These are phyloP conservation scores for Peromyscus eremicus DNA, from an alignment of 2,797 vertebrate species.

Conservation along the genomic window DNA sequence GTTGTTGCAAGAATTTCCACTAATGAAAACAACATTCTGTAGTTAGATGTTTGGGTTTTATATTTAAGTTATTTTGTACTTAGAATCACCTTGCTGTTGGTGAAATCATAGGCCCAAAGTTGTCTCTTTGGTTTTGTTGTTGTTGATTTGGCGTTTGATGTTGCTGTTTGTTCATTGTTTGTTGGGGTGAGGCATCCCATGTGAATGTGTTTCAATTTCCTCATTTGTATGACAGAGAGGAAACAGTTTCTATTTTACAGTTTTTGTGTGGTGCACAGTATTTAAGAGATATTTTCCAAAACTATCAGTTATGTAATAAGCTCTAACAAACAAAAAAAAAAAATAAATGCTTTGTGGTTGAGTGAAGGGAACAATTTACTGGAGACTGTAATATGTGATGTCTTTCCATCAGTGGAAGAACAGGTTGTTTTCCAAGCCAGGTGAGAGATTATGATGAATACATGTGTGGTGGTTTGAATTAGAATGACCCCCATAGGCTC, in stretches of 20 bases:
- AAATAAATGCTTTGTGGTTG: background rate
- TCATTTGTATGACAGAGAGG: background rate
- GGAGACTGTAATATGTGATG: background rate
- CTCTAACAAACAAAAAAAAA: background rate
- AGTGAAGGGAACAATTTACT: background rate
- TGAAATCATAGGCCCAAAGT: background rate
- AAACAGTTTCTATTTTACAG: background rate
- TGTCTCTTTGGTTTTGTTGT: background rate
- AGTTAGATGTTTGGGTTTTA: slow-evolving; percentile 41
- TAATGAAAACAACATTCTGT: slow-evolving; percentile 30
- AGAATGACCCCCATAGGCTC: background rate
- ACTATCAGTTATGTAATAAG: background rate
- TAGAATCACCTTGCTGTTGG: background rate
- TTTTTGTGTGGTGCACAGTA: background rate
- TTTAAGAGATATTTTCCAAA: slow-evolving; percentile 25
- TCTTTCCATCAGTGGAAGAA: background rate
- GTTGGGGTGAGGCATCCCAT: background rate
- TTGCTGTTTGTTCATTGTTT: slow-evolving; percentile 18
- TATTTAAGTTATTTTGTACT: background rate
- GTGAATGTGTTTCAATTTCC: background rate
- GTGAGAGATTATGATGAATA: background rate
- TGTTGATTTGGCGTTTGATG: background rate
- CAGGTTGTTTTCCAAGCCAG: background rate
- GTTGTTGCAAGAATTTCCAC: slow-evolving; percentile 58
- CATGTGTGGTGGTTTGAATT: background rate